Percentiles rank a stretch among this genome's conserved stretches.
Conservation (phyloP, 1,140 invertebrate species). For the Platyscapa corneri region DNA sequence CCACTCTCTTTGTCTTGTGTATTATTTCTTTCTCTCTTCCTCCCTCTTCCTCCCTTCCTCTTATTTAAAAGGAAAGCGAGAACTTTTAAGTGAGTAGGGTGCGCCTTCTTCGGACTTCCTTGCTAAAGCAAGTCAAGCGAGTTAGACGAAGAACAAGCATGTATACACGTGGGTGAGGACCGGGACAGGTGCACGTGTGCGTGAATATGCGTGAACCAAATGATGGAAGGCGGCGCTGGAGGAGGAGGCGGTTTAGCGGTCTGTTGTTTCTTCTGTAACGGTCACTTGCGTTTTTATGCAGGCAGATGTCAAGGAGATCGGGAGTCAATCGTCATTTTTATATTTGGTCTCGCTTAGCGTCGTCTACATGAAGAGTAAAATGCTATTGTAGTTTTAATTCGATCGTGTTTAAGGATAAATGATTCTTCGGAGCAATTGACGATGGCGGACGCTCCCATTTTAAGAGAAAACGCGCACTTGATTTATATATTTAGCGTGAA, state of each 20-base stretch:
- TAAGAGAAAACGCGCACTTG: slow-evolving; percentile 29
- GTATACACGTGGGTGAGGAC: slow-evolving; percentile 13
- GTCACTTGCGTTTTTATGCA: background rate
- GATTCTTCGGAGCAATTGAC: background rate
- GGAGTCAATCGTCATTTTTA: background rate
- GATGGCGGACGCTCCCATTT: slow-evolving; percentile 29
- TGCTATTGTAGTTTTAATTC: slow-evolving; percentile 21
- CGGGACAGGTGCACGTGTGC: slow-evolving; percentile 27
- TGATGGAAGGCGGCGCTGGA: background rate
- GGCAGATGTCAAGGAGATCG: slow-evolving; percentile 9
- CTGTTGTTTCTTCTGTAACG: slow-evolving; percentile 10
- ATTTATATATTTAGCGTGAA: slow-evolving; percentile 24
- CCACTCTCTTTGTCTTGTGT: too few species aligned
- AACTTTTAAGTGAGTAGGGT: slow-evolving; percentile 43
- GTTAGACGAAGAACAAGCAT: background rate
- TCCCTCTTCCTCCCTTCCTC: background rate
- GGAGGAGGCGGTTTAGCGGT: background rate
- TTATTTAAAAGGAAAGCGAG: slow-evolving; percentile 41
- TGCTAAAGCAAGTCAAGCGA: slow-evolving; percentile 27
- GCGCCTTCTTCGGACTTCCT: slow-evolving; percentile 41
- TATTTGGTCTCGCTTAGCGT: background rate
- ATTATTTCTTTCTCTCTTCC: slow-evolving; percentile 36
- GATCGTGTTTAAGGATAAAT: background rate
- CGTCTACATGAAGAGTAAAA: background rate
- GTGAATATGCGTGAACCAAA: background rate